Percentiles rank a stretch among this genome's conserved stretches.
phyloP scores from a whole-genome alignment of 2,888 invertebrate genomes.

The Caenorhabditis afra region DNA sequence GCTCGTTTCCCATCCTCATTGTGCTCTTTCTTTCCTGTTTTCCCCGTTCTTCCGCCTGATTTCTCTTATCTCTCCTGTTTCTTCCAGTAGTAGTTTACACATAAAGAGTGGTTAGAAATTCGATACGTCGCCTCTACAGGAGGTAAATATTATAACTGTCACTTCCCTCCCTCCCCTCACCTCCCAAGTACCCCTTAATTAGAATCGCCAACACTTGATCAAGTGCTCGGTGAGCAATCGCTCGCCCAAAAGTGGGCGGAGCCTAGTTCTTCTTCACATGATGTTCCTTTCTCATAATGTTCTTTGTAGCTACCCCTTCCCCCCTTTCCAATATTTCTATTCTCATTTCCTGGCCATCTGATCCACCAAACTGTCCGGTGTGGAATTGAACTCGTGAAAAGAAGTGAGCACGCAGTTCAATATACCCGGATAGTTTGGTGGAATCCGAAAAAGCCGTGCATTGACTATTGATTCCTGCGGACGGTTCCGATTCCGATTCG shows the following conservation, averaged over 20 bases:
- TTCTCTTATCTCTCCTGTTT: conserved; percentile 32
- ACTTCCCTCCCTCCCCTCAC: background rate
- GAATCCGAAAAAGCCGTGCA: too few species aligned
- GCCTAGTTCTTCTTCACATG: too few species aligned
- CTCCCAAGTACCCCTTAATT: background rate
- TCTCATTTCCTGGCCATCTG: background rate
- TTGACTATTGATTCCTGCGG: too few species aligned
- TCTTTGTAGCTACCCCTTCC: too few species aligned
- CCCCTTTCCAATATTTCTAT: background rate
- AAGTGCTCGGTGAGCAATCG: too few species aligned
- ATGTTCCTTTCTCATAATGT: too few species aligned
- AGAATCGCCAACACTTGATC: too few species aligned
- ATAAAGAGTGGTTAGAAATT: background rate
- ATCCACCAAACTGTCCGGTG: conserved; percentile 3
- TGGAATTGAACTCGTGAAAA: too few species aligned
- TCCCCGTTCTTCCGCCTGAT: conserved; percentile 19
- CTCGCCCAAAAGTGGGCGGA: too few species aligned
- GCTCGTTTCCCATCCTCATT: conserved; percentile 17
- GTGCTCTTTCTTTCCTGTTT: conserved; percentile 33
- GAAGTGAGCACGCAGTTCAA: too few species aligned
- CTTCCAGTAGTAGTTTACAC: conserved; percentile 1
- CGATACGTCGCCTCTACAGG: background rate
- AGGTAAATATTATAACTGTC: background rate
- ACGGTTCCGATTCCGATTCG: too few species aligned
- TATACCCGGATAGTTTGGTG: too few species aligned